Percentiles rank a stretch among this genome's conserved stretches.
Evolutionary conservation across 1,140 invertebrate species (phyloP).

Genomic region (Apis dorsata): DNA sequence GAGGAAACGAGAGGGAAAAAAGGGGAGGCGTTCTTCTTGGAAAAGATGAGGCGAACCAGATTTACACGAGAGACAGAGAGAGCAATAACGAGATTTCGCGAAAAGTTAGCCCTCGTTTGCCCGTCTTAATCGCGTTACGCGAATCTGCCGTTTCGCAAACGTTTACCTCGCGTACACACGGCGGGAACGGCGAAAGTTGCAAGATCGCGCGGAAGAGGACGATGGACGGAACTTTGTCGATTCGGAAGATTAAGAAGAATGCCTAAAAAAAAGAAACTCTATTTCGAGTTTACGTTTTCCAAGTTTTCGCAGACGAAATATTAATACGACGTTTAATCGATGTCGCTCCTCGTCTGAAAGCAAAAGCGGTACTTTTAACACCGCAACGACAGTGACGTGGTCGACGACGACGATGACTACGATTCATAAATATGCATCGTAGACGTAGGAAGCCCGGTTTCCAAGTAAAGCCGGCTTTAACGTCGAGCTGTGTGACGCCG

Average conservation of each 20-base stretch:
- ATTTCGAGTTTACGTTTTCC: neutral
- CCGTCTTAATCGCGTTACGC: constrained; percentile 16
- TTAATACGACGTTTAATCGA: constrained; percentile 64
- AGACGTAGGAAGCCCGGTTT: constrained; percentile 42
- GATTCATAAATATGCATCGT: constrained; percentile 71
- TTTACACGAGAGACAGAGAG: neutral
- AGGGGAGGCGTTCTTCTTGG: neutral
- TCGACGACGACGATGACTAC: constrained; percentile 51
- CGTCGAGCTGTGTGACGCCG: constrained; percentile 49
- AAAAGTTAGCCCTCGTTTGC: constrained; percentile 32
- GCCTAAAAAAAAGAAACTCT: neutral
- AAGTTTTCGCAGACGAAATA: neutral
- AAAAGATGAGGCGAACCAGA: neutral
- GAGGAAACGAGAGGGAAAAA: neutral
- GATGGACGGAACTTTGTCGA: neutral
- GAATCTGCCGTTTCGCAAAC: constrained; percentile 3
- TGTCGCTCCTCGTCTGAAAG: constrained; percentile 57
- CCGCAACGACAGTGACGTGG: neutral
- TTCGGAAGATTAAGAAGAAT: too few species aligned
- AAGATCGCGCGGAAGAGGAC: neutral
- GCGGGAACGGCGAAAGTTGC: too few species aligned
- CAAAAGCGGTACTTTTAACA: constrained; percentile 40
- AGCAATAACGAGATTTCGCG: constrained; percentile 33
- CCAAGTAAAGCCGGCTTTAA: constrained; percentile 60
- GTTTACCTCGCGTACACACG: neutral